Evolutionary conservation across 1,140 invertebrate genomes (phyloP).

Genomic region (Halictus rubicundus): DNA sequence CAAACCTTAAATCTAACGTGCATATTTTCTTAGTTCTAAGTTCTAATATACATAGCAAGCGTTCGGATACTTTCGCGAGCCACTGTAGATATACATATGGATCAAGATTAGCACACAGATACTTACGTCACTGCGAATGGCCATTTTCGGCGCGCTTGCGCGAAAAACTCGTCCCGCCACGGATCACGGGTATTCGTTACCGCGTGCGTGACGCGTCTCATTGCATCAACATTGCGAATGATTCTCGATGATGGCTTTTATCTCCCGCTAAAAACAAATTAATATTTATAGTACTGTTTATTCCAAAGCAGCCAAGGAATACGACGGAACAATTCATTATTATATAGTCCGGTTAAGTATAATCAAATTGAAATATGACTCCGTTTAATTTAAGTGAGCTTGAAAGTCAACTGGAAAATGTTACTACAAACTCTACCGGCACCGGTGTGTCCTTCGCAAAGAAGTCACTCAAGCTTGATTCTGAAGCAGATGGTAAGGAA

Average conservation of each 20-base stretch:
- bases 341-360: neutral
- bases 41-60: no score
- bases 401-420: conserved; percentile 64
- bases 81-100: no score
- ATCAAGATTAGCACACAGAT: no score
- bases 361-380: conserved; percentile 54
- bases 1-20: no score
- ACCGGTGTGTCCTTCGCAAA: conserved; percentile 85
- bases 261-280: neutral
- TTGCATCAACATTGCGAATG: conserved; percentile 3
- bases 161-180: no score
- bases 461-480: conserved; percentile 85
- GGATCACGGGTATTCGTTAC: neutral
- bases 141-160: no score
- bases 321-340: neutral
- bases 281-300: conserved; percentile 1
- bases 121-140: no score
- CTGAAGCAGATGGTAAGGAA: conserved; percentile 84
- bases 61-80: no score
- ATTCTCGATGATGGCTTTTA: neutral
- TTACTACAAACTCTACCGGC: conserved; percentile 54
- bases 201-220: neutral
- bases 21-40: no score
- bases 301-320: neutral
- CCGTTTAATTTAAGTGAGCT: conserved; percentile 74